These are phyloP conservation scores for Microhierax caerulescens DNA, from an alignment of 2,797 vertebrate species.

Conservation along the genomic window DNA sequence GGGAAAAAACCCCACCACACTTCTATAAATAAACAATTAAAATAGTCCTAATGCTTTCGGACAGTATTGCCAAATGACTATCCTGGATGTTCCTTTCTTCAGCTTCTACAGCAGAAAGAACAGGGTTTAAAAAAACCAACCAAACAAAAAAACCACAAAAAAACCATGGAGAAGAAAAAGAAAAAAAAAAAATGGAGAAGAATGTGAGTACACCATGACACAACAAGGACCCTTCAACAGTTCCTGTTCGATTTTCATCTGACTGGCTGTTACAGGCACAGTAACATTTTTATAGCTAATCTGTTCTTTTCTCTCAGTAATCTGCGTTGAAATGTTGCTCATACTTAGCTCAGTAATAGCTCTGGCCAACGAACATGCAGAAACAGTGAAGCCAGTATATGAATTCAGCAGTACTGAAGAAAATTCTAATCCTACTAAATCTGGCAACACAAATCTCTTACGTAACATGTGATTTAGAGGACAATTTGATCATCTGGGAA, in stretches of 20 bases:
- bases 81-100: neutral
- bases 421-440: conserved; percentile 24
- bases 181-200: neutral
- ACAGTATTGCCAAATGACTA: neutral
- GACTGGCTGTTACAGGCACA: neutral
- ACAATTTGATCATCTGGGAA: conserved; percentile 1
- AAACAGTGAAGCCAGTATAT: neutral
- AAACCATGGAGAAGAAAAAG: neutral
- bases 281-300: neutral
- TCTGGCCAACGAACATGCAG: neutral
- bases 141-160: neutral
- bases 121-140: neutral
- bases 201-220: neutral
- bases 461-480: conserved; percentile 4
- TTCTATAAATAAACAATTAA: neutral
- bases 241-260: neutral
- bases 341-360: neutral
- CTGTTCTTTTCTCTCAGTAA: neutral
- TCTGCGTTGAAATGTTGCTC: neutral
- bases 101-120: neutral
- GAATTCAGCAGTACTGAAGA: neutral
- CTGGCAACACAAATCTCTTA: conserved; percentile 23
- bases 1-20: neutral
- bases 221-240: neutral
- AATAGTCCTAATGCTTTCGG: neutral